Evolutionary conservation across 2,888 invertebrate species (phyloP).

Genomic region (Iselma pallidipennis): DNA sequence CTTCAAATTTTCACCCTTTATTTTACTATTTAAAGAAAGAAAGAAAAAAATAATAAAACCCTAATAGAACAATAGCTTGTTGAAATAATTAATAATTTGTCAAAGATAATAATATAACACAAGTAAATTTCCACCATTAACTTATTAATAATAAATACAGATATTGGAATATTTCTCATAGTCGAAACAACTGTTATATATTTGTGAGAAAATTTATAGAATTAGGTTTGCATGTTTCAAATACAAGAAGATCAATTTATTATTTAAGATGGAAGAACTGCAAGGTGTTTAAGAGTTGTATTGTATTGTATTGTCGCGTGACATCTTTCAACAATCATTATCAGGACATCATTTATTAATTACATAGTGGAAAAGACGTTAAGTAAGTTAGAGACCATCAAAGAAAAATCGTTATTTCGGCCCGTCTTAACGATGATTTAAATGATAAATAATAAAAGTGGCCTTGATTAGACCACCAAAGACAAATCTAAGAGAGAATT

Average conservation of each 20-base stretch:
- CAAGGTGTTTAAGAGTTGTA: slow-evolving; percentile 18
- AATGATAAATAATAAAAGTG: slow-evolving; percentile 12
- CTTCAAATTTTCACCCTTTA: not conserved
- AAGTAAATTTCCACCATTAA: not conserved
- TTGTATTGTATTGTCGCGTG: slow-evolving; percentile 10
- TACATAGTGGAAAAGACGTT: not conserved
- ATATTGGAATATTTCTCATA: not conserved
- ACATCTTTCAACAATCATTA: slow-evolving; percentile 11
- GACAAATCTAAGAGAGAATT: not conserved
- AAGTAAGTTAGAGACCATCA: not conserved
- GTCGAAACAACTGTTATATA: no score
- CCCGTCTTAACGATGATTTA: slow-evolving; percentile 19
- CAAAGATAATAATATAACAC: not conserved
- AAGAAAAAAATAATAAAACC: no score
- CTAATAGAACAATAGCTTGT: no score
- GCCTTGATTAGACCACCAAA: slow-evolving; percentile 12
- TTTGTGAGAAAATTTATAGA: not conserved
- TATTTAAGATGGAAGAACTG: slow-evolving; percentile 27
- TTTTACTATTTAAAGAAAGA: not conserved
- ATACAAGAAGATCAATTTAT: slow-evolving; percentile 23
- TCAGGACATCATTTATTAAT: not conserved
- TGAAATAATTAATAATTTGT: not conserved
- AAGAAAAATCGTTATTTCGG: not conserved
- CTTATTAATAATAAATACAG: not conserved
- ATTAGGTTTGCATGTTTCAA: slow-evolving; percentile 20